A percentile compares a stretch with the other conserved stretches of the same genome.
Conservation (phyloP, 2,888 invertebrate species). For the Rotaria sp. region DNA sequence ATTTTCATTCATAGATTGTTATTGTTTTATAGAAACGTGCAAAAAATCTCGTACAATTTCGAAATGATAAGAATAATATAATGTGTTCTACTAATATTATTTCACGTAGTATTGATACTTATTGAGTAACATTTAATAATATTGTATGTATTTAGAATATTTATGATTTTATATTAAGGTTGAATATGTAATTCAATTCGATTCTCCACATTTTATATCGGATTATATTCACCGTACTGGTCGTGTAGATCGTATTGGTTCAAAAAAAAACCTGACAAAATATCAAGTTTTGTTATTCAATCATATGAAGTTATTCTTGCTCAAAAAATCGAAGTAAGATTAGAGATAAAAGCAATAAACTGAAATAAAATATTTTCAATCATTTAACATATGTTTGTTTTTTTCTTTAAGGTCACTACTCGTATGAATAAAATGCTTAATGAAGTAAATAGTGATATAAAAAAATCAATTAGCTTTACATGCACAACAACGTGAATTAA, state of each 20-base stretch:
- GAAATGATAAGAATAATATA: constrained; percentile 65
- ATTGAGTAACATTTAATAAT: constrained; percentile 43
- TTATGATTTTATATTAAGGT: too few relatives aligned
- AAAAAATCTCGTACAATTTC: constrained; percentile 69
- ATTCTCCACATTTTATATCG: constrained; percentile 78
- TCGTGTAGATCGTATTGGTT: constrained; percentile 75
- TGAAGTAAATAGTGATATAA: constrained; percentile 7
- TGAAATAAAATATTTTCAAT: neutral
- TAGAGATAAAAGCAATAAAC: neutral
- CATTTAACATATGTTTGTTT: neutral
- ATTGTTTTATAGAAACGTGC: constrained; percentile 60
- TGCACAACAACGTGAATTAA: neutral
- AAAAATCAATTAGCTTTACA: neutral
- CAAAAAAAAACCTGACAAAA: constrained; percentile 45
- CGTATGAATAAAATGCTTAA: neutral
- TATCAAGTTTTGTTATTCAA: constrained; percentile 73
- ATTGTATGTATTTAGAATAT: constrained; percentile 55
- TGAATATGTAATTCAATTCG: constrained; percentile 79
- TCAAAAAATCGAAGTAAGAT: constrained; percentile 52
- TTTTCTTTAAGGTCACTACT: neutral
- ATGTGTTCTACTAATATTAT: constrained; percentile 80
- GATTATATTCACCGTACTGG: constrained; percentile 88
- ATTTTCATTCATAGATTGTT: too few relatives aligned
- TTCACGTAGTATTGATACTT: constrained; percentile 75
- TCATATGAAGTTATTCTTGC: constrained; percentile 68